A percentile compares a stretch with the other conserved stretches of the same genome.
These are phyloP conservation scores for Ips nitidus DNA, from an alignment of 1,140 invertebrate genomes.

Conservation along the genomic window DNA sequence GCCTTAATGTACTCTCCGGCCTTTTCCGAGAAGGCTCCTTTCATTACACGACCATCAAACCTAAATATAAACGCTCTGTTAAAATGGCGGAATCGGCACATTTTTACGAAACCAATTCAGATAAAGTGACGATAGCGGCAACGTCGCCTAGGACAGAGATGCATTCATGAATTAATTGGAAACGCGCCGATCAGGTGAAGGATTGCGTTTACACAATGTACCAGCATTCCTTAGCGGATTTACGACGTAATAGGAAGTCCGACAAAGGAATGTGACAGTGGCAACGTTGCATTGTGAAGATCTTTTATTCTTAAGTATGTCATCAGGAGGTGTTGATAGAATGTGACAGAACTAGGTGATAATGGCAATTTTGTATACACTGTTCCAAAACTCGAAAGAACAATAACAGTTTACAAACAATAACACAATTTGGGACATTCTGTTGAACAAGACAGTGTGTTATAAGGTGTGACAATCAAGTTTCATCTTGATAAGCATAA, in stretches of 20 bases:
- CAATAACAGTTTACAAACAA: too few relatives aligned
- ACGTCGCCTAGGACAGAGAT: neutral
- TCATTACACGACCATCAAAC: neutral
- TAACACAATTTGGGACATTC: too few relatives aligned
- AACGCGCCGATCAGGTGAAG: neutral
- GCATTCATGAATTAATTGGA: constrained; percentile 5
- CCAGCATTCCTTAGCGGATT: constrained; percentile 1
- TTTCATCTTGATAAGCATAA: too few relatives aligned
- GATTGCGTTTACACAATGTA: constrained; percentile 1
- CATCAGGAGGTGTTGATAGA: too few relatives aligned
- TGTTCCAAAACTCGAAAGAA: too few relatives aligned
- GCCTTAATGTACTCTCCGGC: constrained; percentile 2
- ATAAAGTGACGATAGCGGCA: neutral
- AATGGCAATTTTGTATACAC: too few relatives aligned
- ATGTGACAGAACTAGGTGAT: too few relatives aligned
- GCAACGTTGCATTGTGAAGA: too few relatives aligned
- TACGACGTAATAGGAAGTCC: neutral
- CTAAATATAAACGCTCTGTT: neutral
- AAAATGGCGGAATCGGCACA: neutral
- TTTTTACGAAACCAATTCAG: neutral
- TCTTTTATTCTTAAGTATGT: too few relatives aligned
- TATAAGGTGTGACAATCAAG: too few relatives aligned
- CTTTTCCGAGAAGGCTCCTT: neutral
- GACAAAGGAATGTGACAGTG: too few relatives aligned
- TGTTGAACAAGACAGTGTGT: too few relatives aligned